Percentiles rank a stretch among this genome's conserved stretches.
Conservation (phyloP, 2,888 invertebrate species). For the Baccha elongata region DNA sequence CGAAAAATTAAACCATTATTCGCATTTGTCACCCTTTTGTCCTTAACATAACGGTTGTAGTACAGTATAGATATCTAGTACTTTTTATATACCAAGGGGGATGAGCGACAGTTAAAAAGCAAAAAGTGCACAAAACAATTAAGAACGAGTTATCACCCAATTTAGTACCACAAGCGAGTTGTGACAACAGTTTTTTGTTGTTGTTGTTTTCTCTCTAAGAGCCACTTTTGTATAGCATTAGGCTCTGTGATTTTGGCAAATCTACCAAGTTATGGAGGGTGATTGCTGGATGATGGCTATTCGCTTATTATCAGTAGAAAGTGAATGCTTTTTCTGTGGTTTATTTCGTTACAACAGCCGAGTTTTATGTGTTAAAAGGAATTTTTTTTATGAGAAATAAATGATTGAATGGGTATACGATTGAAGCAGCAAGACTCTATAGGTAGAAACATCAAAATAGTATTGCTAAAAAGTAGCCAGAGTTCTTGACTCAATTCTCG, state of each 20-base stretch:
- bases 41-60: slow-evolving; percentile 38
- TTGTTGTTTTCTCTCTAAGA: slow-evolving; percentile 14
- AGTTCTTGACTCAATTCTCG: no score
- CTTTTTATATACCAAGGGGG: slow-evolving; percentile 6
- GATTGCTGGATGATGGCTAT: slow-evolving; percentile 39
- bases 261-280: slow-evolving; percentile 47
- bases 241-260: slow-evolving; percentile 15
- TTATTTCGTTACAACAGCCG: slow-evolving; percentile 13
- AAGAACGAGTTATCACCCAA: slow-evolving; percentile 73
- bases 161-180: slow-evolving; percentile 66
- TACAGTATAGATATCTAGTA: not conserved
- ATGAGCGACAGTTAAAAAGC: slow-evolving; percentile 61
- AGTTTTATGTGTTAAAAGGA: slow-evolving; percentile 17
- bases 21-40: slow-evolving; percentile 72
- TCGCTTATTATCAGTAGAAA: slow-evolving; percentile 53
- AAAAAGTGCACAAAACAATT: slow-evolving; percentile 64
- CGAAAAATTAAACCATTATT: slow-evolving; percentile 71
- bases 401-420: not conserved
- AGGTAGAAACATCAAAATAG: no score
- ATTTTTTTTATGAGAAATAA: not conserved
- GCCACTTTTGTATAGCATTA: slow-evolving; percentile 29
- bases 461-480: no score
- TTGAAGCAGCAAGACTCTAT: no score
- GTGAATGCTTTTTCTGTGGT: slow-evolving; percentile 15
- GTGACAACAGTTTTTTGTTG: slow-evolving; percentile 50